A percentile compares a stretch with the other conserved stretches of the same genome.
Evolutionary conservation across 2,113 vertebrate species (phyloP).

Genomic region (Trematomus loennbergii): DNA sequence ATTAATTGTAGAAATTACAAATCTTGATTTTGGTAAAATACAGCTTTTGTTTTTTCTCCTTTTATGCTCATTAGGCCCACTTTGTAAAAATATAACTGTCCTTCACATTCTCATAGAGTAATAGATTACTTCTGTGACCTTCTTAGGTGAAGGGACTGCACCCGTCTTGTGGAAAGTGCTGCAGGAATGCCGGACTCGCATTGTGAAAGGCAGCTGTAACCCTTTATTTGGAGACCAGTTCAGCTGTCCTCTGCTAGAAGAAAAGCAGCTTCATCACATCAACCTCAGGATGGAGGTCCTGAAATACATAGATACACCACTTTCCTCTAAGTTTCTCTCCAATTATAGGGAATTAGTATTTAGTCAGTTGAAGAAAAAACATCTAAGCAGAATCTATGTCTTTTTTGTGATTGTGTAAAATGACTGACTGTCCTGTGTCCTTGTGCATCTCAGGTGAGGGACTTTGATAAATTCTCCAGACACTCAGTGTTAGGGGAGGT

Average conservation of each 20-base stretch:
- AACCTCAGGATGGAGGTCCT: conserved; percentile 82
- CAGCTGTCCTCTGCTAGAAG: conserved; percentile 73
- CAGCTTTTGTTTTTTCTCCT: neutral
- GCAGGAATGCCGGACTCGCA: conserved; percentile 78
- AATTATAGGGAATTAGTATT: neutral
- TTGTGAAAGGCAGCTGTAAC: conserved; percentile 78
- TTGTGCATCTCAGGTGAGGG: conserved; percentile 77
- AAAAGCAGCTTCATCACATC: conserved; percentile 55
- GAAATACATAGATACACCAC: neutral
- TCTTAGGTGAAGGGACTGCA: conserved; percentile 26
- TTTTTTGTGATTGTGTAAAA: neutral
- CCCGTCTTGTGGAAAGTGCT: conserved; percentile 65
- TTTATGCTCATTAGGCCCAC: neutral
- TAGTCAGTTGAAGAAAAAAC: neutral
- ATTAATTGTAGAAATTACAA: neutral
- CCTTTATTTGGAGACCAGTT: conserved; percentile 82
- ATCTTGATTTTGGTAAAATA: neutral
- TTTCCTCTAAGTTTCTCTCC: neutral
- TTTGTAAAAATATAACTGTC: neutral
- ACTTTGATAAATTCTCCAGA: conserved; percentile 85
- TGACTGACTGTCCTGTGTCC: conserved; percentile 13
- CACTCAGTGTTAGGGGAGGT: conserved; percentile 81
- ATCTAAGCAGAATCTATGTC: neutral
- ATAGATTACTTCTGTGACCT: conserved; percentile 27
- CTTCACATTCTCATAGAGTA: neutral